Evolutionary conservation across 2,113 vertebrate species (phyloP), one percentile per base, ranked within the genome.

Genomic region (Anolis sagrei): DNA sequence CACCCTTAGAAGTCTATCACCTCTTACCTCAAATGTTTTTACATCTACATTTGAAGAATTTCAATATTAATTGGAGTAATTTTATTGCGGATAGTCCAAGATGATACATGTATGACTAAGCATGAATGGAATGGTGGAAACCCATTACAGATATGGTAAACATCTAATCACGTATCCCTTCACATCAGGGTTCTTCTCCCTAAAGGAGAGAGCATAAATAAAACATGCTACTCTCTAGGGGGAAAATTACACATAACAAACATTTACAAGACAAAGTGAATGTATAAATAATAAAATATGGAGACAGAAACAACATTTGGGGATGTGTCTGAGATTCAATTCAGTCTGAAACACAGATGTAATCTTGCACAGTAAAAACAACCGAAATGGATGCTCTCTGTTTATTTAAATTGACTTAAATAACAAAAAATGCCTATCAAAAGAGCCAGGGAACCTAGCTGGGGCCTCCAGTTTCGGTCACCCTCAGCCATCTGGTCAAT

Each of bases 51-150:
- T 72, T 69, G 75, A 91, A 87, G 49, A 69, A 29, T 64, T 44
- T 79, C 34, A 87, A 88, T 16, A 44, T 32, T 69, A 34, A 13
- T 73, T 49, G 61, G 61, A 87, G 1, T 80, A 82, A 85, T 70
- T 3, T 36, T 80, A 80, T 62, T 89, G 81, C 39, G 49, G 36
- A 14, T 18, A 34, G 0, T 58, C 85, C 72, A 34, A 32, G 10
- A 88, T 82, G 5, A 70, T 86, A 58, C 72, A 83, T 74, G 21
- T 82, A 89, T 58, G 27, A 76, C 49, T 66, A 62, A 78, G 25
- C 51, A 87, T 69, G 61, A 49, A 84, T 44, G 81, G 19, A 5
- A n/a, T 39, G 36, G 7, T 86, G 78, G 85, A 89, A 89, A 61
- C 78, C 29, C 88, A 64, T 34, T 81, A 78, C 76, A 34, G 32